phyloP scores from a whole-genome alignment of 2,113 vertebrate genomes.

The Caracal caracal region DNA sequence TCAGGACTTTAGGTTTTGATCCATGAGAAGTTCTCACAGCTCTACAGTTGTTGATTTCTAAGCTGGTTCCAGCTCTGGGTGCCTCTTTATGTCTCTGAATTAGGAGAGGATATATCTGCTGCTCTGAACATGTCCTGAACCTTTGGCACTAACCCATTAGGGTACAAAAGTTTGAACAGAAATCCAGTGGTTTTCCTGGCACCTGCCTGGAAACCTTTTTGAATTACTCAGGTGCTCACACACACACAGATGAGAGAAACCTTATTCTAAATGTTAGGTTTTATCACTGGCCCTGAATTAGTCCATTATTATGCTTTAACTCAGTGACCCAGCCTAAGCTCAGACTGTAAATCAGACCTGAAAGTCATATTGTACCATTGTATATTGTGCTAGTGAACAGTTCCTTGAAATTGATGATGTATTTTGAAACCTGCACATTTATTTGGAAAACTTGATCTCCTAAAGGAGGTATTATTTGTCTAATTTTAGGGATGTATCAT shows the following conservation, averaged over 20 bases:
- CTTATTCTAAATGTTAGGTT: neutral
- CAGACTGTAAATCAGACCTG: neutral
- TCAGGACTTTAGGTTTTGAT: neutral
- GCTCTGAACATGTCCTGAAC: neutral
- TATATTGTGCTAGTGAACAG: neutral
- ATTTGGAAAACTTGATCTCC: slow-evolving; percentile 23
- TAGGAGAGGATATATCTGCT: neutral
- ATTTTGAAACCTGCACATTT: neutral
- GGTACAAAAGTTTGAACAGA: neutral
- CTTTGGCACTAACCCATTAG: neutral
- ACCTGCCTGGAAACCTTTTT: neutral
- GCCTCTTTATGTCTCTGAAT: neutral
- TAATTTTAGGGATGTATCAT: slow-evolving; percentile 94
- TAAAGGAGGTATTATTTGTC: slow-evolving; percentile 49
- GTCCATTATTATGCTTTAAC: rapidly evolving
- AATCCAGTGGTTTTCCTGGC: neutral
- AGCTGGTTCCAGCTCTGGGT: neutral
- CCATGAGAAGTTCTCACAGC: neutral
- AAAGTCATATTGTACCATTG: neutral
- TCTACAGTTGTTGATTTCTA: neutral
- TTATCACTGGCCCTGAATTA: neutral
- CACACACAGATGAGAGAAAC: no score
- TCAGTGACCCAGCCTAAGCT: neutral
- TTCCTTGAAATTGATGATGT: neutral
- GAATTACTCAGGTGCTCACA: neutral